Evolutionary conservation across 2,888 invertebrate genomes (phyloP).

Genomic region (Epirrhoe alternata): DNA sequence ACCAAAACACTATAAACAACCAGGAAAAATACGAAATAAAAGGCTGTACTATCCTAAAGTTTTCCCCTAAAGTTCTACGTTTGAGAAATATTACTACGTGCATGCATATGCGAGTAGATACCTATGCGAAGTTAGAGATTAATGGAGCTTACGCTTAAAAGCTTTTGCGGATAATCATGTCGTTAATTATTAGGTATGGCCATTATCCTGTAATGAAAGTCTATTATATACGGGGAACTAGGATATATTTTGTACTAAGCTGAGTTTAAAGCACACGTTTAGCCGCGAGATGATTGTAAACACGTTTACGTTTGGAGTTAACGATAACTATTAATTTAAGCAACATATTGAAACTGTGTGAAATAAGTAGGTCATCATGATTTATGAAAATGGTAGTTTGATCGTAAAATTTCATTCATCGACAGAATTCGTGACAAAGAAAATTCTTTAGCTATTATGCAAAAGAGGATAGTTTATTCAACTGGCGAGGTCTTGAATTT

Average conservation of each 20-base stretch:
- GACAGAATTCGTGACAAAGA: too few relatives aligned
- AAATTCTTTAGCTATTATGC: too few relatives aligned
- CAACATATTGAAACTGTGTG: constrained; percentile 8
- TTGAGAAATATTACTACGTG: constrained; percentile 37
- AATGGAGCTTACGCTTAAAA: constrained; percentile 67
- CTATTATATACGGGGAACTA: constrained; percentile 45
- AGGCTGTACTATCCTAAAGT: constrained; percentile 31
- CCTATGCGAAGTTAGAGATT: constrained; percentile 55
- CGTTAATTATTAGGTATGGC: constrained; percentile 65
- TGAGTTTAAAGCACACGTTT: constrained; percentile 32
- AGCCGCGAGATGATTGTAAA: constrained; percentile 33
- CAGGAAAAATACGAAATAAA: constrained; percentile 33
- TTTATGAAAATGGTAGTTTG: too few relatives aligned
- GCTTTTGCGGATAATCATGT: constrained; percentile 69
- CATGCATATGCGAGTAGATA: constrained; percentile 41
- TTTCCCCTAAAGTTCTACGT: constrained; percentile 33
- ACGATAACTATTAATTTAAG: constrained; percentile 21
- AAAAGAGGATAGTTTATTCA: too few relatives aligned
- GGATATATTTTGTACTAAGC: constrained; percentile 27
- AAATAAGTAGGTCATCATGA: neutral
- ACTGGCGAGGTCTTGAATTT: too few relatives aligned
- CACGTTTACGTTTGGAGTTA: constrained; percentile 10
- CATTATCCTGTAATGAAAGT: constrained; percentile 58
- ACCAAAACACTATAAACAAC: constrained; percentile 33
- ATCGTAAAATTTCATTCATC: too few relatives aligned